Base-by-base conservation (phyloP, 2,797 vertebrate genomes). In the Staurois parvus region DNA sequence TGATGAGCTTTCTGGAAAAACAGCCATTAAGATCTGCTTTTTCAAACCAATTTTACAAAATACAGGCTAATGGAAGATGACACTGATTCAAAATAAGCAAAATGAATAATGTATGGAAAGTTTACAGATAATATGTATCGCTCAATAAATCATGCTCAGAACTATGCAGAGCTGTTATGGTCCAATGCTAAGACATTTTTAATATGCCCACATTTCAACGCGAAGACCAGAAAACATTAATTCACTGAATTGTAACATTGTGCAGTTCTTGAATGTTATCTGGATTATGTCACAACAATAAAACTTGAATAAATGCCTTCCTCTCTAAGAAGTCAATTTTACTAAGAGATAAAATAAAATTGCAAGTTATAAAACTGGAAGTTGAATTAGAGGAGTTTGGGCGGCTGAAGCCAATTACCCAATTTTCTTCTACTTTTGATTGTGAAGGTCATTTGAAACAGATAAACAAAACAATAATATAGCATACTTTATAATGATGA, bases 301-400 rank as follows among this genome's bases (percentile, higher is more conserved):
- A 86, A 86, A 76, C 79, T 62, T 77, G 79, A 86, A 82, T 86
- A 76, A 86, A 86, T 82, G 79, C 72, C 85, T 86, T 78, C 85
- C 73, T 77, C 79, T 77, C 79, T 66, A 78, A 86, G 79, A 86
- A 86, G 79, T 86, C 85, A 86, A 82, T 86, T 86, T 86, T 86
- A 86, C 85, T 86, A 86, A 81, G 85, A 86, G 85, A 83, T 86
- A 86, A 86, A 86, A 86, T 86, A 82, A 86, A 82, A 86, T 86
- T 83, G 74, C 79, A 86, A 82, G 85, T 86, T 86, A 86, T 86
- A 86, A 86, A 86, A 86, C 62, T 72, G 56, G 62, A 78, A 77
- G 85, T 78, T 82, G 85, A 82, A 86, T 86, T 82, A 86, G 74
- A 81, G 76, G 72, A 86, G 79, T 64, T 76, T 86, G 85, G 79